A percentile compares a stretch with the other conserved stretches of the same genome.
phyloP scores from a whole-genome alignment of 1,140 invertebrate genomes.

The Brachionus paranguensis region DNA sequence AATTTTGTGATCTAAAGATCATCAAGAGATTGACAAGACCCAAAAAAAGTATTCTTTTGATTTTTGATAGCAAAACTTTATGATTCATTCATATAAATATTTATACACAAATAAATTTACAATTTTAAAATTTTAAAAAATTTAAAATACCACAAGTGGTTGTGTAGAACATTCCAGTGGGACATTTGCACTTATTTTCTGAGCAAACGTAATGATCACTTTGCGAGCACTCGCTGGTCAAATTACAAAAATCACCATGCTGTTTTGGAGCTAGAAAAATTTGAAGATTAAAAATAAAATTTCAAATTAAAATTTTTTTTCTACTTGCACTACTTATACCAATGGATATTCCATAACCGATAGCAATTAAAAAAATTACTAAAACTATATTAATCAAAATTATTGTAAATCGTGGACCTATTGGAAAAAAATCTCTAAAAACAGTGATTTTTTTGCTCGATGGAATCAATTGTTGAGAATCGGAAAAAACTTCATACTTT shows the following conservation, averaged over 20 bases:
- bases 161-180: neutral
- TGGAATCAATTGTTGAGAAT: neutral
- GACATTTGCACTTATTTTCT: neutral
- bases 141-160: neutral
- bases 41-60: too few relatives aligned
- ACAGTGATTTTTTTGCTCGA: neutral
- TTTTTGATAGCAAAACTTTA: too few relatives aligned
- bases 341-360: neutral
- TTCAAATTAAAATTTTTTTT: neutral
- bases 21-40: too few relatives aligned
- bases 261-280: neutral
- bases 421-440: neutral
- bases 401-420: neutral
- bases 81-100: too few relatives aligned
- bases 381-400: neutral
- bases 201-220: neutral
- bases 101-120: too few relatives aligned
- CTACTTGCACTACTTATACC: neutral
- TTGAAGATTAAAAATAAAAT: neutral
- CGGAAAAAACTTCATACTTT: neutral
- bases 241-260: conserved; percentile 8
- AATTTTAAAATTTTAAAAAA: neutral
- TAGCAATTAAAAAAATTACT: neutral
- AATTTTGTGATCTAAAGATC: too few relatives aligned
- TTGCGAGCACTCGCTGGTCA: neutral